Conservation (phyloP, 2,888 invertebrate genomes). For the Napeogenes sylphis region DNA sequence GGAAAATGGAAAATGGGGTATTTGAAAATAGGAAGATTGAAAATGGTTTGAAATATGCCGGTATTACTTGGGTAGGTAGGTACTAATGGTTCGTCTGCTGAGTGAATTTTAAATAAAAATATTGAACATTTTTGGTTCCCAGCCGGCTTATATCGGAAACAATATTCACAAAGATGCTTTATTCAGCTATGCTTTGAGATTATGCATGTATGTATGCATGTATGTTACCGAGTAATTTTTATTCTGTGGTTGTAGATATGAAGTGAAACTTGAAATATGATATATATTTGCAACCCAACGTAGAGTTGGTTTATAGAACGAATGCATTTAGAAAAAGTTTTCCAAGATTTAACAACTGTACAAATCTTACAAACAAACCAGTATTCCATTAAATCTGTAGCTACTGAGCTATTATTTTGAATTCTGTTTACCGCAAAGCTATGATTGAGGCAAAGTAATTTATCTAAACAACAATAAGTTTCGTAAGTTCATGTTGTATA, state of each 20-base stretch:
- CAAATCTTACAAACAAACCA: not conserved
- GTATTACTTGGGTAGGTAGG: constrained; percentile 15
- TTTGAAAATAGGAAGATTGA: constrained; percentile 30
- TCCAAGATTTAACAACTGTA: too few relatives aligned
- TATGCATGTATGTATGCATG: not conserved
- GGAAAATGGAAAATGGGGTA: constrained; percentile 27
- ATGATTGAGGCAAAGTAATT: constrained; percentile 22
- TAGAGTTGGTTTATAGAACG: too few relatives aligned
- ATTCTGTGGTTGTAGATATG: not conserved
- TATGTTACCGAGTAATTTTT: not conserved
- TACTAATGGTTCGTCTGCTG: constrained; percentile 18
- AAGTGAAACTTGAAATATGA: too few relatives aligned
- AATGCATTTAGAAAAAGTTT: too few relatives aligned
- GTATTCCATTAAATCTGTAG: constrained; percentile 1
- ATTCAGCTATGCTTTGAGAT: constrained; percentile 1
- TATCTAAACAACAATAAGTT: constrained; percentile 21
- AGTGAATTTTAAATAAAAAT: constrained; percentile 25
- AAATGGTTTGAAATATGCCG: constrained; percentile 27
- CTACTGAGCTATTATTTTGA: constrained; percentile 5
- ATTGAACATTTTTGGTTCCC: constrained; percentile 8
- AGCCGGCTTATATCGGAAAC: constrained; percentile 2
- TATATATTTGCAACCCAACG: too few relatives aligned
- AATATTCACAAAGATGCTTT: constrained; percentile 1
- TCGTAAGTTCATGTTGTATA: constrained; percentile 23
- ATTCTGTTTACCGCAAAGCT: constrained; percentile 22